Base-by-base conservation (phyloP, 2,888 invertebrate genomes). In the Drosophila setosimentum region DNA sequence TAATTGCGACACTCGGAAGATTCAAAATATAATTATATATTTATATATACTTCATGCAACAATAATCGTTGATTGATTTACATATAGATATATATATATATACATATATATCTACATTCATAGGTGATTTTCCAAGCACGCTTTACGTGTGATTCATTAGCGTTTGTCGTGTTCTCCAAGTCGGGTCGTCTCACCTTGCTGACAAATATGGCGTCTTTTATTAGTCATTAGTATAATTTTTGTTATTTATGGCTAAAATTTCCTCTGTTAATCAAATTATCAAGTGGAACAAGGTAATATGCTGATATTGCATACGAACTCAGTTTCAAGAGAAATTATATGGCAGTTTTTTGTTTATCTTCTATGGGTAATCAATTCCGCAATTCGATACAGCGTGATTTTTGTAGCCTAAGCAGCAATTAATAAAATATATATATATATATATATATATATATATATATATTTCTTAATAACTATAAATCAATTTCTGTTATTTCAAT, bases 211-310 rank as follows among this genome's bases (percentile, higher is more conserved):
- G 55, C 42, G 37, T 62, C n/a, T 66, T 55, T 42, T 65, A 67
- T 80, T 86, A 88, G 64, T 89, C 89, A 83, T 65, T 70, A 63
- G 50, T 55, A 64, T 79, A 58, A 45, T 58, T 54, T 69, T 40
- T 35, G 60, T 57, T 49, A 51, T 29, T 8, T 32, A 51, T 51
- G 59, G 55, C 51, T 53, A 58, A 76, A 60, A 45, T 72, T 83
- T 73, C 67, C 58, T 51, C 58, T 33, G 65, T 7, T 72, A 68
- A 80, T 86, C 66, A 55, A 71, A 73, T 73, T 79, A 83, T 85
- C 63, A 82, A 74, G 51, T 83, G 76, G 59, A 53, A 66, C 70
- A 70, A 68, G 69, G 70, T 57, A 63, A 63, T 11, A 24, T 10
- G 32, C 32, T 33, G 40, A 59, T 63, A 76, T 35, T n/a, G 18